Evolutionary conservation across 2,113 vertebrate genomes (phyloP), one percentile per base, ranked within the genome.

Genomic region (Tichodroma muraria): DNA sequence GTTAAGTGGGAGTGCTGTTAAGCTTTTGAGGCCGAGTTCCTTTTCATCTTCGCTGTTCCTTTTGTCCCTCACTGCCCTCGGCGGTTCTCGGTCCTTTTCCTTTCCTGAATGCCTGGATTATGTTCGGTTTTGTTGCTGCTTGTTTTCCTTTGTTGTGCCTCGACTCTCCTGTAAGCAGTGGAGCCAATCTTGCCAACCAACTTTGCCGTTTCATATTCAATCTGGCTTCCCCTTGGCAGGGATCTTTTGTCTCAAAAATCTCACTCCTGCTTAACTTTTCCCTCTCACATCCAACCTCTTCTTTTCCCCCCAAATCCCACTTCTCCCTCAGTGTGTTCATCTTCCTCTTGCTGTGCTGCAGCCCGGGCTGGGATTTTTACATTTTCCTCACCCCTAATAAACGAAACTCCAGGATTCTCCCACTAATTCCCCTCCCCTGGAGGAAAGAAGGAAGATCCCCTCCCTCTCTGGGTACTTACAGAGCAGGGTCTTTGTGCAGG

Each of bases 401-500:
- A 44, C 2, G 23, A 30, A n/a, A 8, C 30, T 13, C 7, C 28
- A 23, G 53, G 75, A 30, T 22, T 23, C 9, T 44, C 50, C 22
- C 49, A 6, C 9, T 35, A 13, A 16, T 6, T 11, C 14, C 69
- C 60, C n/a, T n/a, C 15, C 23, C 35, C 37, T n/a, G 40, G 24
- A 79, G 38, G 6, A 28, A 38, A 50, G 27, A 28, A 15, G 3
- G 31, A 24, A 22, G n/a, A 27, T 57, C 1, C 38, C 50, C 18
- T n/a, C 59, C 5, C 49, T 8, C 33, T 23, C 17, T 23, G 47
- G 72, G 44, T 80, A 88, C 92, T 79, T 96, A 98, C 98, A 93
- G 52, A 15, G 93, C 15, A 21, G 93, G 84, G 31, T 96, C 91
- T 42, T 95, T 97, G 92, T 98, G 98, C 45, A 37, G 40, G 5